These are phyloP conservation scores for Adrianichthys oophorus DNA, from an alignment of 2,797 vertebrate genomes.

Conservation along the genomic window DNA sequence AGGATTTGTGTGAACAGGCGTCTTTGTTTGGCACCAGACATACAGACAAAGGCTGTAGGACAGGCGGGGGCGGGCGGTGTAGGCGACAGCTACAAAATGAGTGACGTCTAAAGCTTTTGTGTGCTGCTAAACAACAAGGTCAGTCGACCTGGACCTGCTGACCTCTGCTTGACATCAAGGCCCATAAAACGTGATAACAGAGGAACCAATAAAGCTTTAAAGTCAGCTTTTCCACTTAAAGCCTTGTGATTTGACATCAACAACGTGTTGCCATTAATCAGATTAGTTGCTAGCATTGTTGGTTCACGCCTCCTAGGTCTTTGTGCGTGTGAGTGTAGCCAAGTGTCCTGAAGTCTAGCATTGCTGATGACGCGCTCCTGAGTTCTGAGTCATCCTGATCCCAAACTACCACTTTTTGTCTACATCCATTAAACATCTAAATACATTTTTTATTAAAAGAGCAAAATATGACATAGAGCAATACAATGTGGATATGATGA, in stretches of 20 bases:
- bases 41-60: slow-evolving; percentile 62
- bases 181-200: slow-evolving; percentile 14
- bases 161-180: slow-evolving; percentile 55
- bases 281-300: slow-evolving; percentile 17
- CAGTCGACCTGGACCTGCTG: slow-evolving; percentile 52
- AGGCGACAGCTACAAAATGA: slow-evolving; percentile 37
- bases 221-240: slow-evolving; percentile 31
- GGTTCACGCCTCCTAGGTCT: background rate
- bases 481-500: no score
- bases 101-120: slow-evolving; percentile 59
- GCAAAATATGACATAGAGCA: no score
- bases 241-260: slow-evolving; percentile 10
- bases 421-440: no score
- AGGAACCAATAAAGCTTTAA: slow-evolving; percentile 11
- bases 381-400: background rate
- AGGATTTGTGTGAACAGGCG: slow-evolving; percentile 67
- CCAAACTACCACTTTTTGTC: no score
- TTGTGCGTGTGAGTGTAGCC: background rate
- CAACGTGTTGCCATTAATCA: slow-evolving; percentile 18
- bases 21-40: slow-evolving; percentile 72
- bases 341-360: background rate
- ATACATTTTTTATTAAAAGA: background rate
- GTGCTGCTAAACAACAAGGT: slow-evolving; percentile 56
- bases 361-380: background rate
- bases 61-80: slow-evolving; percentile 2